Evolutionary conservation across 2,797 vertebrate genomes (phyloP).

Genomic region (Nyctibius grandis): DNA sequence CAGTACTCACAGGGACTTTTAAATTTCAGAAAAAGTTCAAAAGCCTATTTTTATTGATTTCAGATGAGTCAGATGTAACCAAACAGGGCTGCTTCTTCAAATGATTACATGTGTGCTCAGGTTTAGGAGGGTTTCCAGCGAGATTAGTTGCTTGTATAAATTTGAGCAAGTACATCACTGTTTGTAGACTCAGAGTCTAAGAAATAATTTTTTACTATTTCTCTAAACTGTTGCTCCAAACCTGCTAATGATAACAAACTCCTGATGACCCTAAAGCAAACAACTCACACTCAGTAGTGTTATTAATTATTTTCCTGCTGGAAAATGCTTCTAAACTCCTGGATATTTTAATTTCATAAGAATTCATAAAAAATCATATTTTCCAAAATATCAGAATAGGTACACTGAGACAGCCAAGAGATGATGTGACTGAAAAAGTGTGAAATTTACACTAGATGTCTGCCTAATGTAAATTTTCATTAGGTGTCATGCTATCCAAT

Average conservation of each 20-base stretch:
- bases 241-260: not conserved
- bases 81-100: not conserved
- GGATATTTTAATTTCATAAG: not conserved
- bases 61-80: not conserved
- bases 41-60: not conserved
- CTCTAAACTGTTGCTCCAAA: not conserved
- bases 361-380: not conserved
- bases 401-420: not conserved
- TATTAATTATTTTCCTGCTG: not conserved
- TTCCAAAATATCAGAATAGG: not conserved
- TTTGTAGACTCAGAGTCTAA: not conserved
- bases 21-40: not conserved
- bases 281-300: not conserved
- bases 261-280: not conserved
- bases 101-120: not conserved
- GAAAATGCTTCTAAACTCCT: not conserved
- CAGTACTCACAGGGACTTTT: not conserved
- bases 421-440: not conserved
- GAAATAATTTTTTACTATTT: not conserved
- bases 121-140: not conserved
- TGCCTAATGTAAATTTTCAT: slow-evolving; percentile 23
- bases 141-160: not conserved
- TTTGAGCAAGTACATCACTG: not conserved
- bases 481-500: not conserved
- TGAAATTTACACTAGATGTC: not conserved